A percentile compares a stretch with the other conserved stretches of the same genome.
Evolutionary conservation across 2,797 vertebrate species (phyloP).

Genomic region (Enteromius paludinosus): DNA sequence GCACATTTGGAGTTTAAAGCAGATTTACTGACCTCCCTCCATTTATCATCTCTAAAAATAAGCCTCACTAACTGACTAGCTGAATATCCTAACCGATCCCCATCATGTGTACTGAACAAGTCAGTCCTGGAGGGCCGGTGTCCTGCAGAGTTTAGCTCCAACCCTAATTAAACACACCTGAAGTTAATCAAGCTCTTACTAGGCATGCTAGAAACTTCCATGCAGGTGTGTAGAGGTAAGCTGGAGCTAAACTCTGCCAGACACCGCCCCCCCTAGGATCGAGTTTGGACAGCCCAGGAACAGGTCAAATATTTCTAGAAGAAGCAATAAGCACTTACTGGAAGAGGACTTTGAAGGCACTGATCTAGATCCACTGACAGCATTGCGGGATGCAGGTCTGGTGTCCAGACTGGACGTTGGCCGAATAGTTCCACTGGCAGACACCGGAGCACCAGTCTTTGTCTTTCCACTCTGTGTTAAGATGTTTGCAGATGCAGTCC

Average conservation of each 20-base stretch:
- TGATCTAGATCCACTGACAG: slow-evolving; percentile 64
- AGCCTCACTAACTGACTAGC: background rate
- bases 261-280: no score
- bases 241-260: no score
- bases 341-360: slow-evolving; percentile 60
- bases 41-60: background rate
- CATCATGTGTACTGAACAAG: background rate
- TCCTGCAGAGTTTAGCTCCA: no score
- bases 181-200: no score
- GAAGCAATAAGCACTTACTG: slow-evolving; percentile 62
- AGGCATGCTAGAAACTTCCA: no score
- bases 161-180: no score
- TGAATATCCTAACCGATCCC: background rate
- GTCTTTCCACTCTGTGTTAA: slow-evolving; percentile 62
- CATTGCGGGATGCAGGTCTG: slow-evolving; percentile 65
- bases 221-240: no score
- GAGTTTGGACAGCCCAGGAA: background rate
- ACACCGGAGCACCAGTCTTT: slow-evolving; percentile 54
- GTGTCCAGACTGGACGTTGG: slow-evolving; percentile 65
- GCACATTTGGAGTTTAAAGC: no score
- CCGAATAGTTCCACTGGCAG: slow-evolving; percentile 63
- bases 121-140: no score
- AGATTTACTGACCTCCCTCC: no score
- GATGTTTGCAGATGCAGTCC: slow-evolving; percentile 33
- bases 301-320: background rate